Conservation (phyloP, 2,113 vertebrate genomes). For the Labeo catla region DNA sequence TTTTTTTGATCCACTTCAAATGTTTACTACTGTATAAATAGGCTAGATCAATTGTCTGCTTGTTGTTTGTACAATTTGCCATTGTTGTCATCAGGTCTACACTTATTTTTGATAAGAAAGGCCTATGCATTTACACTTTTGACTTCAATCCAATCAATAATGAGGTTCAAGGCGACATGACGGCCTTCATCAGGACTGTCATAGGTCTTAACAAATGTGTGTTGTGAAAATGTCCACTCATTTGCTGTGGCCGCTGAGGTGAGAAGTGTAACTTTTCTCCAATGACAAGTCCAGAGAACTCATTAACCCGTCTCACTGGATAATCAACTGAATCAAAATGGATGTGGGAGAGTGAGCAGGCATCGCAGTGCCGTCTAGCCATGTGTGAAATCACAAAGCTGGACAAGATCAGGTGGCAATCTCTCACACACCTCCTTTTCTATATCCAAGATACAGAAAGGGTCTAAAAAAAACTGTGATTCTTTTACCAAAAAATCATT, state of each 20-base stretch:
- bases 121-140: background rate
- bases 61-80: background rate
- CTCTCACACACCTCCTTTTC: background rate
- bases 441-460: background rate
- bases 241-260: conserved; percentile 1
- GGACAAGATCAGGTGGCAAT: background rate
- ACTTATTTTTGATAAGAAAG: background rate
- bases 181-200: background rate
- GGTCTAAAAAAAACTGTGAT: background rate
- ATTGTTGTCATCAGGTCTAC: background rate
- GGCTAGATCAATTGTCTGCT: background rate
- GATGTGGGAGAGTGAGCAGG: conserved; percentile 31
- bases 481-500: background rate
- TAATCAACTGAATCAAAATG: conserved; percentile 47
- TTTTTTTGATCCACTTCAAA: no score
- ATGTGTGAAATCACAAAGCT: conserved; percentile 48
- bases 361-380: conserved; percentile 27
- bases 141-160: background rate
- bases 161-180: background rate
- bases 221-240: conserved; percentile 4
- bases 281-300: conserved; percentile 25
- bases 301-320: conserved; percentile 38
- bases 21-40: no score
- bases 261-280: conserved; percentile 32
- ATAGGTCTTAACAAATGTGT: background rate